Percentiles rank a stretch among this genome's conserved stretches.
phyloP scores from a whole-genome alignment of 2,888 invertebrate genomes.

The Diarsia mendica region DNA sequence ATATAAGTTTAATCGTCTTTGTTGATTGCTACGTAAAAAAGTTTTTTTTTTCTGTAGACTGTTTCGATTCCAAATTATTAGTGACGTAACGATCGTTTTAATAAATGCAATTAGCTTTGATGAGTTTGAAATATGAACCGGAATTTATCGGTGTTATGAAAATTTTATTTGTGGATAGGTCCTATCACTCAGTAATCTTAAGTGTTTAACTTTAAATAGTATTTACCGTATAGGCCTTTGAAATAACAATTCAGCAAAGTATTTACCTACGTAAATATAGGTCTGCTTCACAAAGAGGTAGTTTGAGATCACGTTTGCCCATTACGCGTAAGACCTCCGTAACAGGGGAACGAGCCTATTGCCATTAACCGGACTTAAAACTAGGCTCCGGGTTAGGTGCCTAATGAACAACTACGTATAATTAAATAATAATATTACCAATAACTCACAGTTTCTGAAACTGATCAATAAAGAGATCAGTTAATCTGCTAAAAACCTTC shows the following conservation, averaged over 20 bases:
- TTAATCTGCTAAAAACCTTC: not conserved
- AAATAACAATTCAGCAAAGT: not conserved
- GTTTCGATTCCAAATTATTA: conserved; percentile 16
- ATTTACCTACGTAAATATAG: not conserved
- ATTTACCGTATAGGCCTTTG: not conserved
- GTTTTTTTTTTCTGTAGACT: not conserved
- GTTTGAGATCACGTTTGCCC: conserved; percentile 1
- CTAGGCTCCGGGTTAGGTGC: not conserved
- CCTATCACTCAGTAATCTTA: not conserved
- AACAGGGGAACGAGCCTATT: conserved; percentile 2
- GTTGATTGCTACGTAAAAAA: no score
- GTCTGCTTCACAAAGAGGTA: not conserved
- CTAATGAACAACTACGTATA: not conserved
- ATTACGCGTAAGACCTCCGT: not conserved
- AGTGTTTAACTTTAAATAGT: not conserved
- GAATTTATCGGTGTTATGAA: conserved; percentile 2
- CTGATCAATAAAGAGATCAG: not conserved
- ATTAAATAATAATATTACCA: not conserved
- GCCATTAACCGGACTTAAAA: not conserved
- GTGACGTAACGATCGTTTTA: conserved; percentile 16
- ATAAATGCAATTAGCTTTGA: conserved; percentile 15
- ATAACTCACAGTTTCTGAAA: not conserved
- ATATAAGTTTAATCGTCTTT: no score
- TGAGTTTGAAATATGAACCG: conserved; percentile 3
- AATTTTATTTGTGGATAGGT: conserved; percentile 8